These are phyloP conservation scores for Zosterops hypoxanthus DNA, from an alignment of 2,113 vertebrate species.

Conservation along the genomic window DNA sequence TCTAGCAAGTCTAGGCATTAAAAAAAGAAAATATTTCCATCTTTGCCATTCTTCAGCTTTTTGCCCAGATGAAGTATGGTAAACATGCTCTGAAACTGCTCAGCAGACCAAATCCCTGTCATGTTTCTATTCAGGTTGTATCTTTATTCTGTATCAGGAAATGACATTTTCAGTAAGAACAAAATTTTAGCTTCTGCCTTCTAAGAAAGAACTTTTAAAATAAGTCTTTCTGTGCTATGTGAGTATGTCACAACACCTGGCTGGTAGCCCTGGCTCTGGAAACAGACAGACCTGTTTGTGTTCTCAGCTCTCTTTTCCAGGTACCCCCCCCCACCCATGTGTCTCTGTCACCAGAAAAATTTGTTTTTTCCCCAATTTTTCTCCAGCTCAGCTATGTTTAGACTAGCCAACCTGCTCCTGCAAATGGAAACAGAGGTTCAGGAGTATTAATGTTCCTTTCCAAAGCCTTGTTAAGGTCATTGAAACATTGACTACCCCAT, in stretches of 20 bases:
- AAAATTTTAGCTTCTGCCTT: background rate
- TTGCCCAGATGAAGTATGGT: background rate
- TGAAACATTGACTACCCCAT: background rate
- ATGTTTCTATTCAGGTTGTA: background rate
- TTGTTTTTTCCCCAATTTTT: fast-evolving
- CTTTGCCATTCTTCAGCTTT: background rate
- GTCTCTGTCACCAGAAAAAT: background rate
- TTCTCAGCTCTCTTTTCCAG: background rate
- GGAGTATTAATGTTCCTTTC: background rate
- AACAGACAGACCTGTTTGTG: background rate
- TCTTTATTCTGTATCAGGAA: background rate
- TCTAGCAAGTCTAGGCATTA: background rate
- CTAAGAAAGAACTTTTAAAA: background rate
- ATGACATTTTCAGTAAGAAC: background rate
- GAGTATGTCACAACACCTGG: background rate
- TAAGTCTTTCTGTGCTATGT: background rate
- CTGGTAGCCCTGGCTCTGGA: background rate
- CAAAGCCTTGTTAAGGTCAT: background rate
- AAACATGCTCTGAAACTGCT: background rate
- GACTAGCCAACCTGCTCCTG: background rate
- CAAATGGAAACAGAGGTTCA: background rate
- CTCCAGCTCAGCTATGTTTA: background rate
- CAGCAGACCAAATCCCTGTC: background rate
- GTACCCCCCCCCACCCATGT: background rate
- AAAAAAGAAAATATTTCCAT: background rate